These are phyloP conservation scores for Halictus quadricinctus DNA, from an alignment of 2,888 invertebrate genomes.

Conservation along the genomic window DNA sequence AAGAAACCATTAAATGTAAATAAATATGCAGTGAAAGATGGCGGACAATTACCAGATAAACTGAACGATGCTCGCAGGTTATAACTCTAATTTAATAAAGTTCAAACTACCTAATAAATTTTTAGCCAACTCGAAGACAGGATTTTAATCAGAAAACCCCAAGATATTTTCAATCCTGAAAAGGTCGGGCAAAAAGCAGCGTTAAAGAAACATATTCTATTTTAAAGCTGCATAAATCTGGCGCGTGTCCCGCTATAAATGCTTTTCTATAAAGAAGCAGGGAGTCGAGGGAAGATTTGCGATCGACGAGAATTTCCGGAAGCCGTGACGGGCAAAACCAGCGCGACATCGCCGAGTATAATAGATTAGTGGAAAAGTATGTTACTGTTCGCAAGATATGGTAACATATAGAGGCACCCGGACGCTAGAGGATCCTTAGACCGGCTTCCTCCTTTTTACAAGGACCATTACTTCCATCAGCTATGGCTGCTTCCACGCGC, in stretches of 20 bases:
- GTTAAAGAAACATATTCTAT: neutral
- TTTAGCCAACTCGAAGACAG: too few relatives aligned
- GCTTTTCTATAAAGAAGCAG: neutral
- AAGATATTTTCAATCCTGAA: neutral
- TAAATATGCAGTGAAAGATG: too few relatives aligned
- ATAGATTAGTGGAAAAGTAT: conserved; percentile 43
- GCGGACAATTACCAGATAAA: too few relatives aligned
- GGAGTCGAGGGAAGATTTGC: neutral
- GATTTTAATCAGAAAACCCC: neutral
- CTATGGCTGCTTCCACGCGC: conserved; percentile 57
- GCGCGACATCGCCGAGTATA: conserved; percentile 9
- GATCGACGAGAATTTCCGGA: conserved; percentile 35
- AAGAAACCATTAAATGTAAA: too few relatives aligned
- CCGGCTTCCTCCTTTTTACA: conserved; percentile 49
- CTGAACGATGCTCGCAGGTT: too few relatives aligned
- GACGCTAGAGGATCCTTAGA: conserved; percentile 43
- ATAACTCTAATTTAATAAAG: too few relatives aligned
- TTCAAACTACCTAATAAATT: too few relatives aligned
- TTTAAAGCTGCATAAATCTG: neutral
- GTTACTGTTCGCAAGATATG: conserved; percentile 51
- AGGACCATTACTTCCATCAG: conserved; percentile 55
- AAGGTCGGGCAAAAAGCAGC: neutral
- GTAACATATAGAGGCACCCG: conserved; percentile 49
- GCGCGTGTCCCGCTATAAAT: neutral
- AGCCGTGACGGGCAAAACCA: conserved; percentile 21